A percentile compares a stretch with the other conserved stretches of the same genome.
Evolutionary conservation across 1,140 invertebrate genomes (phyloP).

Genomic region (Drosophila truncata): DNA sequence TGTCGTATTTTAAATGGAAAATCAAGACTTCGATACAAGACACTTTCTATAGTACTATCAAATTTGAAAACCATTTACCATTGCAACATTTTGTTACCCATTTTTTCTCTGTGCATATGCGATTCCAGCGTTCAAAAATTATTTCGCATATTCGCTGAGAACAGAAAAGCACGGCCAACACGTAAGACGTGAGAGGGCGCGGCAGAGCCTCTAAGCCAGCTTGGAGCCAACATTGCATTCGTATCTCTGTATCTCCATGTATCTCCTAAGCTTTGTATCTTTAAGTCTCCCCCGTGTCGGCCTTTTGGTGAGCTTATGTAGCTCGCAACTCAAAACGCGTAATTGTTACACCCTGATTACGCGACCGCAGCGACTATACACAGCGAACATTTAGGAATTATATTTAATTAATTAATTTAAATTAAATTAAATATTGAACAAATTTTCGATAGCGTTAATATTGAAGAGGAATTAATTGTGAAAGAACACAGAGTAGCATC

Average conservation of each 20-base stretch:
- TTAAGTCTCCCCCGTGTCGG: constrained; percentile 7
- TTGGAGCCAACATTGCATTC: constrained; percentile 28
- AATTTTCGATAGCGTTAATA: too few relatives aligned
- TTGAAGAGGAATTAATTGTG: too few relatives aligned
- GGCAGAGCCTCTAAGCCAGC: constrained; percentile 44
- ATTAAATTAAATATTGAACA: not conserved
- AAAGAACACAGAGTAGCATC: too few relatives aligned
- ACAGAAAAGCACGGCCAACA: constrained; percentile 49
- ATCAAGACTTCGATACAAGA: too few relatives aligned
- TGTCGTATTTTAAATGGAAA: not conserved
- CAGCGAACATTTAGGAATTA: not conserved
- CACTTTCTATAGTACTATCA: rapidly evolving
- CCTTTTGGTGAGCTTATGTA: constrained; percentile 28
- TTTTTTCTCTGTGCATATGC: constrained; percentile 14
- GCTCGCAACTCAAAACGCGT: constrained; percentile 72
- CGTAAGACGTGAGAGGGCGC: constrained; percentile 71
- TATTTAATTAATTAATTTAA: not conserved
- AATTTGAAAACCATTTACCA: too few relatives aligned
- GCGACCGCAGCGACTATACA: constrained; percentile 53
- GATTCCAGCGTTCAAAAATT: constrained; percentile 58
- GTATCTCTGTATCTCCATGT: constrained; percentile 40
- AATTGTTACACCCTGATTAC: constrained; percentile 83
- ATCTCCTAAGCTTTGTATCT: constrained; percentile 41
- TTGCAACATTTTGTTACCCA: not conserved
- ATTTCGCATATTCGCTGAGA: constrained; percentile 50